phyloP scores from a whole-genome alignment of 1,140 invertebrate species.

The Danaus plexippus region DNA sequence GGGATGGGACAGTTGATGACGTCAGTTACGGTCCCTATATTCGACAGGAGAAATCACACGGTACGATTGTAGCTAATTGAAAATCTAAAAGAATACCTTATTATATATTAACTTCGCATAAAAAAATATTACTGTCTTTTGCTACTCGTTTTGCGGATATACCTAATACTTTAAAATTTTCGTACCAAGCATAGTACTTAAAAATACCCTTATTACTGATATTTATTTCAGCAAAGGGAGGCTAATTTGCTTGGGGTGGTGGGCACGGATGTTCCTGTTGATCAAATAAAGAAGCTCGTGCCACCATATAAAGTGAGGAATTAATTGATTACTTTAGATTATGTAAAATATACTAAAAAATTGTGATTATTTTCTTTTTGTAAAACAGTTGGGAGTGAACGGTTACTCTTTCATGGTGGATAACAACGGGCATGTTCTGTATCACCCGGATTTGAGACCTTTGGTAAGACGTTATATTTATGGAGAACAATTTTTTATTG shows the following conservation, averaged over 20 bases:
- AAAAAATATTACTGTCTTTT: too few relatives aligned
- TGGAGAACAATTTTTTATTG: too few relatives aligned
- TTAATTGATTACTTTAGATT: too few relatives aligned
- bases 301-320: slow-evolving; percentile 87
- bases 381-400: slow-evolving; percentile 91
- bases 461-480: slow-evolving; percentile 75
- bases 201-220: slow-evolving; percentile 4
- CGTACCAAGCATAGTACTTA: too few relatives aligned
- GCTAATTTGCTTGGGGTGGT: slow-evolving; percentile 94
- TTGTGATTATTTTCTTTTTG: slow-evolving; percentile 12
- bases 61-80: slow-evolving; percentile 65
- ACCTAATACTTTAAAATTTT: too few relatives aligned
- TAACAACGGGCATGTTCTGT: slow-evolving; percentile 97
- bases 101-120: too few relatives aligned
- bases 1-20: slow-evolving; percentile 87
- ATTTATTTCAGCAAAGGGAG: slow-evolving; percentile 77
- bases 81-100: neutral
- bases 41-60: slow-evolving; percentile 91
- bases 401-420: slow-evolving; percentile 97
- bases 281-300: slow-evolving; percentile 92
- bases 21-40: slow-evolving; percentile 92
- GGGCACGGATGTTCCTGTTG: slow-evolving; percentile 93
- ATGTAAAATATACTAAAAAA: neutral
- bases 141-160: too few relatives aligned
- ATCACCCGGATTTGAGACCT: slow-evolving; percentile 97